Evolutionary conservation across 2,888 invertebrate genomes (phyloP).

Genomic region (Sesamia inferens): DNA sequence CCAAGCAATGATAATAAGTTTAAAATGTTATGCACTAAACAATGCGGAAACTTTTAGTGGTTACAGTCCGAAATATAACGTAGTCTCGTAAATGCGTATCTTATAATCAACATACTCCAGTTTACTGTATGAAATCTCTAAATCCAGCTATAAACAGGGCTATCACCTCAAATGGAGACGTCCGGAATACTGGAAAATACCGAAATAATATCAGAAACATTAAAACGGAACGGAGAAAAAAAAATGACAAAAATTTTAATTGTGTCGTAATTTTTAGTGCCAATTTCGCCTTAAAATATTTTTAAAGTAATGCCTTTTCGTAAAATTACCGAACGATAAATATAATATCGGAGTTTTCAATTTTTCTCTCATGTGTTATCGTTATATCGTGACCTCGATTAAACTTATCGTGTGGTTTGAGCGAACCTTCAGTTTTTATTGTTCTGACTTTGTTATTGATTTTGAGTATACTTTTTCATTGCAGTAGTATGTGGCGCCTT

Average conservation of each 20-base stretch:
- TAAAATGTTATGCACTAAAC: constrained; percentile 27
- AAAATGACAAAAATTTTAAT: constrained; percentile 59
- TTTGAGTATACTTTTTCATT: constrained; percentile 51
- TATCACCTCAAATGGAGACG: constrained; percentile 64
- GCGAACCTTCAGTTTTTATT: constrained; percentile 56
- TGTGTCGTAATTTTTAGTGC: constrained; percentile 66
- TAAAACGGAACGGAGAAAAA: constrained; percentile 50
- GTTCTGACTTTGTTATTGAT: constrained; percentile 60
- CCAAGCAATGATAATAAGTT: constrained; percentile 28
- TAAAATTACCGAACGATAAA: constrained; percentile 53
- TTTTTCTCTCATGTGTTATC: constrained; percentile 61
- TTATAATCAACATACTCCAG: constrained; percentile 45
- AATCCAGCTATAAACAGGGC: constrained; percentile 50
- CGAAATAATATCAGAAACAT: constrained; percentile 57
- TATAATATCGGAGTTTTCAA: constrained; percentile 60
- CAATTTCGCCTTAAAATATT: constrained; percentile 53
- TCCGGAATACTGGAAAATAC: constrained; percentile 49
- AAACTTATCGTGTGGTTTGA: constrained; percentile 68
- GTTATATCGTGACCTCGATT: constrained; percentile 69
- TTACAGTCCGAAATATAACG: constrained; percentile 19
- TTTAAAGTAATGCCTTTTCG: constrained; percentile 56
- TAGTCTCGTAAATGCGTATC: constrained; percentile 24
- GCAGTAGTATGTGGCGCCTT: constrained; percentile 39
- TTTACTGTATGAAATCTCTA: constrained; percentile 35
- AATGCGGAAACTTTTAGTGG: constrained; percentile 33